These are phyloP conservation scores for Amphimallon solstitiale DNA, from an alignment of 2,888 invertebrate species.

Conservation along the genomic window DNA sequence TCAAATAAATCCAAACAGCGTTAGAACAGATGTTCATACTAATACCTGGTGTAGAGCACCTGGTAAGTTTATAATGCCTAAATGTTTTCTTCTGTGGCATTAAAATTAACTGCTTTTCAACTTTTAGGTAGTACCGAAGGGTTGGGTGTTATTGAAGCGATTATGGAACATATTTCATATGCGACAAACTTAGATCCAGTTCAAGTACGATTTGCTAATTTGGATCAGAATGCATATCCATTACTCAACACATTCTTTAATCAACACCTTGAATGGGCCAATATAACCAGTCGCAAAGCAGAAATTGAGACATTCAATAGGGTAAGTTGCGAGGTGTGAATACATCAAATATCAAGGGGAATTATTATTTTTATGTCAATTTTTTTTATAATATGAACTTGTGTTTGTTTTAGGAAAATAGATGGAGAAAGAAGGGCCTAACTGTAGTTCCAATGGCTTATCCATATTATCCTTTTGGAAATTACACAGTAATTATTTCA, in stretches of 20 bases:
- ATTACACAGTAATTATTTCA: conserved; percentile 70
- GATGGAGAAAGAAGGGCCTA: conserved; percentile 84
- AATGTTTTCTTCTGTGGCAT: too few relatives aligned
- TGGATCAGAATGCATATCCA: conserved; percentile 58
- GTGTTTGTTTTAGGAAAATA: conserved; percentile 68
- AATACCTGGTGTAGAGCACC: conserved; percentile 76
- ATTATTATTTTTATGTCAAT: too few relatives aligned
- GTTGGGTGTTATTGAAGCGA: conserved; percentile 69
- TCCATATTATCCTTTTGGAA: conserved; percentile 66
- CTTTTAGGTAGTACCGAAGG: conserved; percentile 72
- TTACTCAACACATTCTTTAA: conserved; percentile 66
- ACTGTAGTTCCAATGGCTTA: conserved; percentile 77
- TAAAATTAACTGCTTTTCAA: too few relatives aligned
- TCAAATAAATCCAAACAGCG: conserved; percentile 63
- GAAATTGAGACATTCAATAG: conserved; percentile 71
- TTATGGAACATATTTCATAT: conserved; percentile 75
- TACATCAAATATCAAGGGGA: too few relatives aligned
- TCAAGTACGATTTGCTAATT: conserved; percentile 68
- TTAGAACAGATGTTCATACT: conserved; percentile 71
- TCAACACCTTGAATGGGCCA: conserved; percentile 68
- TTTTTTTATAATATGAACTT: neutral
- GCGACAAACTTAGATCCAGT: conserved; percentile 68
- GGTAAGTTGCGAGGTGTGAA: too few relatives aligned
- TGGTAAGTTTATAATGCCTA: conserved; percentile 58
- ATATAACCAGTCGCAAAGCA: conserved; percentile 68